These are phyloP conservation scores for Nephrocerus scutellatus DNA, from an alignment of 2,888 invertebrate species.

Conservation along the genomic window DNA sequence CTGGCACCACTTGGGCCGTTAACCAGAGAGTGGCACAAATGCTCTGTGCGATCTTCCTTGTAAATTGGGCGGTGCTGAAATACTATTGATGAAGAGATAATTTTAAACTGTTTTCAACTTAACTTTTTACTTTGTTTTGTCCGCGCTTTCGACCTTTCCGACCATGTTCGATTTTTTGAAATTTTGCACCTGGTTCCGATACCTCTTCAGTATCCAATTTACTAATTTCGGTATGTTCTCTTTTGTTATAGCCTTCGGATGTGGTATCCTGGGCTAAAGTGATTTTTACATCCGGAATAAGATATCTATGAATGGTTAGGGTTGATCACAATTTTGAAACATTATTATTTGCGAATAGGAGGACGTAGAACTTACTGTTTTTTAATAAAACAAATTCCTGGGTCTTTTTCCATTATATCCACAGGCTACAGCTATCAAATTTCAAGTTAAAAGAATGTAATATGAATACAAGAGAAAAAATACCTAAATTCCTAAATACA, in stretches of 20 bases:
- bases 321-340: background rate
- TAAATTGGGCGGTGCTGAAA: slow-evolving; percentile 41
- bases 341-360: background rate
- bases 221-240: no score
- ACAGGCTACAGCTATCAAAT: no score
- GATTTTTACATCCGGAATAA: slow-evolving; percentile 23
- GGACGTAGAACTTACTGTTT: slow-evolving; percentile 29
- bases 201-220: no score
- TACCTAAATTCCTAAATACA: no score
- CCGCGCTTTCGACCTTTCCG: slow-evolving; percentile 42
- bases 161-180: slow-evolving; percentile 21
- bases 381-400: slow-evolving; percentile 45
- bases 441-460: no score
- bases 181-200: slow-evolving; percentile 19
- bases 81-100: background rate
- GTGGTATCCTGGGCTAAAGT: slow-evolving; percentile 7
- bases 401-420: slow-evolving; percentile 43
- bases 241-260: slow-evolving; percentile 22
- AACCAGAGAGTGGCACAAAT: slow-evolving; percentile 40
- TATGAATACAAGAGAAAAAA: slow-evolving; percentile 4
- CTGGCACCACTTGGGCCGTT: slow-evolving; percentile 34
- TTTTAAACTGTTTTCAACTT: background rate
- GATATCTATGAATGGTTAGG: slow-evolving; percentile 18
- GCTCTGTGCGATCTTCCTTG: slow-evolving; percentile 38
- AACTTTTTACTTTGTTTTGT: slow-evolving; percentile 36